A percentile compares a stretch with the other conserved stretches of the same genome.
Evolutionary conservation across 2,797 vertebrate genomes (phyloP).

Genomic region (Pseudochirops corinnae): DNA sequence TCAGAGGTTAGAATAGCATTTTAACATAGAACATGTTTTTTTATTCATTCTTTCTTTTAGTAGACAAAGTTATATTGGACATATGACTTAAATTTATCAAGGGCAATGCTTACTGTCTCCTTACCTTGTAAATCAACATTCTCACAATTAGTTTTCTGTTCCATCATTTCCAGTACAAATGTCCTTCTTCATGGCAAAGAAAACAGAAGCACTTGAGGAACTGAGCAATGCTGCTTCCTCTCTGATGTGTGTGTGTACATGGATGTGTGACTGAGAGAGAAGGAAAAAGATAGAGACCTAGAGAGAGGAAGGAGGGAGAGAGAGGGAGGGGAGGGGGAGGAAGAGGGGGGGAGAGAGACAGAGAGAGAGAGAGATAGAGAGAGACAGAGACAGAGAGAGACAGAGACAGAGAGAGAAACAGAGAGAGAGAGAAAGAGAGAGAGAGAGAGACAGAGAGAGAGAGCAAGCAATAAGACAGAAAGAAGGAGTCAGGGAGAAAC

Average conservation of each 20-base stretch:
- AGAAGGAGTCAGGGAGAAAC: neutral
- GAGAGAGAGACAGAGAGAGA: neutral
- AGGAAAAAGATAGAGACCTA: neutral
- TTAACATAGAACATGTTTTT: neutral
- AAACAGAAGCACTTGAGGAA: neutral
- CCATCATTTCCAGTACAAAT: neutral
- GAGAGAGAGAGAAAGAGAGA: neutral
- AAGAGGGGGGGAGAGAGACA: no score
- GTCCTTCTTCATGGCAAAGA: neutral
- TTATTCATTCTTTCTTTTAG: neutral
- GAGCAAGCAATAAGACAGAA: no score
- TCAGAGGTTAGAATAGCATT: neutral
- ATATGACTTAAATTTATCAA: neutral
- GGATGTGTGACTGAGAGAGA: no score
- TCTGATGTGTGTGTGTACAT: neutral
- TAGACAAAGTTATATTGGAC: neutral
- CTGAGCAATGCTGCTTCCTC: neutral
- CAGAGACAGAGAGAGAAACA: no score
- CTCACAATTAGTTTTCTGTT: neutral
- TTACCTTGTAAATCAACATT: neutral
- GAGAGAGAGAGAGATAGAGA: neutral
- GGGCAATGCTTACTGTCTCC: neutral
- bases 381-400: no score
- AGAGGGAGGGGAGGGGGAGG: no score
- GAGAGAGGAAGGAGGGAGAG: neutral